These are phyloP conservation scores for Phyllotreta cruciferae DNA, from an alignment of 2,888 invertebrate species.

Conservation along the genomic window DNA sequence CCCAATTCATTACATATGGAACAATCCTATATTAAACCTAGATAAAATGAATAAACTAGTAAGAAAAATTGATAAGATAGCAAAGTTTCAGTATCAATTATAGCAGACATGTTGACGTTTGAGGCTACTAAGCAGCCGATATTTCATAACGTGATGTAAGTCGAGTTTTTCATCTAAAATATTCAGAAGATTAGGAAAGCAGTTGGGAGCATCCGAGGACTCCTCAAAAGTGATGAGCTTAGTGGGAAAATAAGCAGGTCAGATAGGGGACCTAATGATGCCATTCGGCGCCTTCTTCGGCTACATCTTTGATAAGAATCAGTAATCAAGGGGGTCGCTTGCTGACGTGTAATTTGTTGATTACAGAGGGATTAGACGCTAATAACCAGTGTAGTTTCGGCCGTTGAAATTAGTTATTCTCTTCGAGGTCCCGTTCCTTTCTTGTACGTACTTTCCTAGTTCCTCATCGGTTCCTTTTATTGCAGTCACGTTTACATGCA, in stretches of 20 bases:
- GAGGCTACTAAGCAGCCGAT: background rate
- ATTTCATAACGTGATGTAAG: constrained; percentile 1
- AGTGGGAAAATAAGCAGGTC: constrained; percentile 28
- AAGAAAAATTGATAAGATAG: too few relatives aligned
- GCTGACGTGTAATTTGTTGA: constrained; percentile 32
- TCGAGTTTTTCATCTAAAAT: background rate
- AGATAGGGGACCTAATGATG: constrained; percentile 27
- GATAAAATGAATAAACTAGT: too few relatives aligned
- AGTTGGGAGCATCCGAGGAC: constrained; percentile 18
- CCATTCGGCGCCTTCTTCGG: constrained; percentile 17
- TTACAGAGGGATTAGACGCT: constrained; percentile 23
- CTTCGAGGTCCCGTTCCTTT: constrained; percentile 3
- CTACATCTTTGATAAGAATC: constrained; percentile 29
- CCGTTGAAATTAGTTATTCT: constrained; percentile 15
- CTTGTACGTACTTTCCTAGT: background rate
- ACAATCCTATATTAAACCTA: too few relatives aligned
- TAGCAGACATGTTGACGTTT: background rate
- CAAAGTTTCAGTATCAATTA: too few relatives aligned
- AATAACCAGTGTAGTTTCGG: constrained; percentile 19
- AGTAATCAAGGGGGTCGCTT: constrained; percentile 28
- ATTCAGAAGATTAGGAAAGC: constrained; percentile 9
- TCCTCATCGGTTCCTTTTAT: too few relatives aligned
- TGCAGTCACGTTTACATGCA: too few relatives aligned
- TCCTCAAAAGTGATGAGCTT: constrained; percentile 24
- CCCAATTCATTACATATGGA: too few relatives aligned